These are phyloP conservation scores for Caenorhabditis sulstoni DNA, from an alignment of 2,888 invertebrate species.

Conservation along the genomic window DNA sequence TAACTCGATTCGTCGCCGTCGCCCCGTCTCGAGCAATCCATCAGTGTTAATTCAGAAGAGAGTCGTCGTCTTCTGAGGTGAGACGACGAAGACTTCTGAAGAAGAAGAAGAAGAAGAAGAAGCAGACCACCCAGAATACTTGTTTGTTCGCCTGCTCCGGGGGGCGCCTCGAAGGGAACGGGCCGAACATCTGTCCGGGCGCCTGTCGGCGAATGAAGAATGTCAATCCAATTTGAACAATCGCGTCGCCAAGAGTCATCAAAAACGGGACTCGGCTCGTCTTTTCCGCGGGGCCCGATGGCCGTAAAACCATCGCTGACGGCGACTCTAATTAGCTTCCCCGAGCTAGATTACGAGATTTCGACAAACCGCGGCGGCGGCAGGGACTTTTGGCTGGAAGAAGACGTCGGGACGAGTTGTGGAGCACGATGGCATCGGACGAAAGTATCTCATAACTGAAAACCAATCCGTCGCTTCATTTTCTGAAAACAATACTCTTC, in stretches of 20 bases:
- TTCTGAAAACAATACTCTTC: constrained; percentile 42
- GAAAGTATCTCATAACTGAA: constrained; percentile 25
- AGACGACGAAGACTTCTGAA: constrained; percentile 2
- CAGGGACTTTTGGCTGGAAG: no score
- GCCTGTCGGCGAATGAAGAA: no score
- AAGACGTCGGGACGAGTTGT: no score
- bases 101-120: background rate
- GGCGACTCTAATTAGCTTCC: no score
- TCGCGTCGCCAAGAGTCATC: constrained; percentile 30
- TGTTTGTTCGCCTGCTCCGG: constrained; percentile 35
- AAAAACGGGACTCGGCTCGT: constrained; percentile 19
- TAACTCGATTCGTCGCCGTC: constrained; percentile 50
- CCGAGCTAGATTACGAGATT: background rate
- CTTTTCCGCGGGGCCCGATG: background rate
- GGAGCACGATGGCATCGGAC: no score
- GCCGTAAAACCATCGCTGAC: constrained; percentile 38
- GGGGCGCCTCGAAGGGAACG: background rate
- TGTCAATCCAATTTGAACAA: constrained; percentile 48
- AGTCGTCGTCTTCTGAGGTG: constrained; percentile 23
- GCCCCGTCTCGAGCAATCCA: constrained; percentile 45
- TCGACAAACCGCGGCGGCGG: constrained; percentile 9
- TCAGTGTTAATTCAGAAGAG: constrained; percentile 50
- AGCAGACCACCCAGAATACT: constrained; percentile 14
- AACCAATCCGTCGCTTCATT: constrained; percentile 12
- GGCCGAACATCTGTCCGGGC: constrained; percentile 9